Evolutionary conservation across 2,888 invertebrate species (phyloP).

Genomic region (Aphodius granarius): DNA sequence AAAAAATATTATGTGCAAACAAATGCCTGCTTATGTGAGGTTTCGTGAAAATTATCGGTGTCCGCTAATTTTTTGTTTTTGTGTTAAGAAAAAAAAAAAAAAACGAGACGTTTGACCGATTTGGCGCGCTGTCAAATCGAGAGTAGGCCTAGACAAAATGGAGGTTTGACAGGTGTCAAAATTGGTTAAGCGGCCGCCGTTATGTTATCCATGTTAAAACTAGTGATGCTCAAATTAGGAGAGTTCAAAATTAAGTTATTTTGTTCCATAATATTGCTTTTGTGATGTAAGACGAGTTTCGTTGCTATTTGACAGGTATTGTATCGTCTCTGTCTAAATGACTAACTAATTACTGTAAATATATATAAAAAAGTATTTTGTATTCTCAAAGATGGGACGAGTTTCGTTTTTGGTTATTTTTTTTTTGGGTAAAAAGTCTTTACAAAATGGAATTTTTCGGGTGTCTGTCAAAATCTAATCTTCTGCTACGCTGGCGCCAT

Average conservation of each 20-base stretch:
- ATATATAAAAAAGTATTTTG: not conserved
- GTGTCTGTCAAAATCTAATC: not conserved
- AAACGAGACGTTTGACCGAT: not conserved
- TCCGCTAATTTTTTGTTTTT: not conserved
- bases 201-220: too few species aligned
- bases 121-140: not conserved
- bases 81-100: too few species aligned
- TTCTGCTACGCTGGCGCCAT: too few species aligned
- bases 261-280: too few species aligned
- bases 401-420: too few species aligned
- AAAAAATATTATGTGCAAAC: not conserved
- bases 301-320: not conserved
- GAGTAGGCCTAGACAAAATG: not conserved
- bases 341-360: not conserved
- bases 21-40: slow-evolving; percentile 8
- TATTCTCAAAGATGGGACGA: not conserved
- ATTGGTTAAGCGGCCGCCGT: not conserved
- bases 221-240: not conserved
- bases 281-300: not conserved
- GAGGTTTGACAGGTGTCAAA: not conserved
- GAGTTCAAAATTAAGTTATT: not conserved
- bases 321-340: not conserved
- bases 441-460: not conserved
- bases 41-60: not conserved
- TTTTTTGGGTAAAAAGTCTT: not conserved